phyloP scores from a whole-genome alignment of 2,888 invertebrate genomes.

The Escarpia spicata region DNA sequence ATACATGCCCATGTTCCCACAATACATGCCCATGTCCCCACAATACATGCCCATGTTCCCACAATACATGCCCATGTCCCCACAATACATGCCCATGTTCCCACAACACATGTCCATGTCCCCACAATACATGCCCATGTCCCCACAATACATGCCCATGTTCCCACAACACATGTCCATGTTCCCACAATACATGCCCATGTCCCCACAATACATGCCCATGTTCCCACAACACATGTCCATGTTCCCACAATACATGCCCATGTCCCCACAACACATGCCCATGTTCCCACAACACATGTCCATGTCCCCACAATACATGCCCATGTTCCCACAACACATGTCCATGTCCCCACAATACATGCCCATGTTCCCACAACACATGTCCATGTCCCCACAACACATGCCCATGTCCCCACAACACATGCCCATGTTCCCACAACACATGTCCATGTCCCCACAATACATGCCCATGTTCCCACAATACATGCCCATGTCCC shows the following conservation, averaged over 20 bases:
- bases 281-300: not conserved
- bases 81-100: not conserved
- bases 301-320: too few species aligned
- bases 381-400: not conserved
- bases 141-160: too few species aligned
- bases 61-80: not conserved
- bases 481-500: not conserved
- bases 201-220: not conserved
- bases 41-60: not conserved
- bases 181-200: not conserved
- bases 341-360: not conserved
- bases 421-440: not conserved
- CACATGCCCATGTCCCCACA: not conserved
- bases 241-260: not conserved
- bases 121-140: not conserved
- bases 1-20: not conserved
- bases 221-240: not conserved
- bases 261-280: not conserved
- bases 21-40: not conserved
- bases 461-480: not conserved
- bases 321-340: not conserved
- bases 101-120: not conserved
- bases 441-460: not conserved
- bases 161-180: not conserved
- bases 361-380: not conserved